Evolutionary conservation across 1,140 invertebrate genomes (phyloP), one percentile per base, ranked within the genome.

Genomic region (Zaprionus taronus): DNA sequence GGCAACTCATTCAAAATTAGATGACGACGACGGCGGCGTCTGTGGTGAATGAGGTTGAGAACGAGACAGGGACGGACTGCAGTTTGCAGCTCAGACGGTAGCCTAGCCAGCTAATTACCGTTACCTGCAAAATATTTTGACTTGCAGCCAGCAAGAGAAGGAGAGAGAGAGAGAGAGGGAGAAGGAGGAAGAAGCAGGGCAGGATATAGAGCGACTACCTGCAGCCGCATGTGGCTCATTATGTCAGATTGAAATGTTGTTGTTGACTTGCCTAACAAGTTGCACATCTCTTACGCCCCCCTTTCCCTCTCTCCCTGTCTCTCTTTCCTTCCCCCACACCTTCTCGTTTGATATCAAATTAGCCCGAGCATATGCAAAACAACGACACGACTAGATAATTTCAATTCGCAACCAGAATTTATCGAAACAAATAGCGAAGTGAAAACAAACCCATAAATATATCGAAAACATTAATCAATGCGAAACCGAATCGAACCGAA

Each of bases 171-270:
- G 31, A 31, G 28, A 11, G 7, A 34, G 9, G 4, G 9, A 34
- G 31, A 34, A 2, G 4, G 7, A 11, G 31, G 38, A n/a, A 41
- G 38, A n/a, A n/a, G 36, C 14, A 5, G 36, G n/a, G 36, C 56
- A 73, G 60, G 31, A 68, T 72, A 53, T 41, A 17, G 22, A 26
- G 15, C 34, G 7, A 14, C 57, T 72, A 73, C 75, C 78, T 78
- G 69, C 60, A 57, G 61, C 51, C 44, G 71, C 79, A 79, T 80
- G 72, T 77, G 69, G 73, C 85, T 90, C 91, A 91, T 92, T 87
- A 91, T 92, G 85, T 91, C 90, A 91, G 87, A 83, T 90, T 91
- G 91, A 91, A 89, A 91, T 91, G 91, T 91, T 91, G 90, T 81
- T 66, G 36, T 17, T 58, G 81, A 85, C 82, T 71, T 63, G 70